A percentile compares a stretch with the other conserved stretches of the same genome.
Evolutionary conservation across 2,888 invertebrate species (phyloP).

Genomic region (Oeneis ivallda): DNA sequence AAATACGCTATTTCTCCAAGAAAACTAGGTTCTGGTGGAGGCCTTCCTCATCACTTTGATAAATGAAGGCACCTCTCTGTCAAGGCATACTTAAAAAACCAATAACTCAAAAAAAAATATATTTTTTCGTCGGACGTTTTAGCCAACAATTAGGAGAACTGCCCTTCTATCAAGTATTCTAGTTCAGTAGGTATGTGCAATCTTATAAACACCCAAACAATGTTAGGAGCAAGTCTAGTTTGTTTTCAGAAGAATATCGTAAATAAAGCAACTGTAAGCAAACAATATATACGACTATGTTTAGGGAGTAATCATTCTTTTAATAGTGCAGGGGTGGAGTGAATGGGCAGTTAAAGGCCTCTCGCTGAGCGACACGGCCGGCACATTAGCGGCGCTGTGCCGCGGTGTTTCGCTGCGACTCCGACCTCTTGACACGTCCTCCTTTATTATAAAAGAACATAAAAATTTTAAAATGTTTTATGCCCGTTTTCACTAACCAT

Average conservation of each 20-base stretch:
- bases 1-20: too few relatives aligned
- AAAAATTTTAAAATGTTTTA: background rate
- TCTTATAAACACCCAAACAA: background rate
- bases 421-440: constrained; percentile 20
- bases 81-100: too few relatives aligned
- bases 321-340: constrained; percentile 65
- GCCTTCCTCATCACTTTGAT: too few relatives aligned
- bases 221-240: background rate
- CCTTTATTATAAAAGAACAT: constrained; percentile 9
- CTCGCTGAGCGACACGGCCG: constrained; percentile 64
- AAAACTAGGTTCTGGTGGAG: too few relatives aligned
- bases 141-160: too few relatives aligned
- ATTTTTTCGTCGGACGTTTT: too few relatives aligned
- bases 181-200: too few relatives aligned
- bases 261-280: background rate
- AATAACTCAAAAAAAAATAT: too few relatives aligned
- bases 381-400: constrained; percentile 32
- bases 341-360: constrained; percentile 58
- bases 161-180: too few relatives aligned
- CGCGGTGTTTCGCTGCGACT: constrained; percentile 12
- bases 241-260: constrained; percentile 5
- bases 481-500: background rate
- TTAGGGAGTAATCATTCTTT: constrained; percentile 55
- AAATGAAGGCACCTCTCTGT: too few relatives aligned
- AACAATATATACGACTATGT: constrained; percentile 5